Evolutionary conservation across 2,113 vertebrate genomes (phyloP), one percentile per base, ranked within the genome.

Genomic region (Xenotilapia leptura): DNA sequence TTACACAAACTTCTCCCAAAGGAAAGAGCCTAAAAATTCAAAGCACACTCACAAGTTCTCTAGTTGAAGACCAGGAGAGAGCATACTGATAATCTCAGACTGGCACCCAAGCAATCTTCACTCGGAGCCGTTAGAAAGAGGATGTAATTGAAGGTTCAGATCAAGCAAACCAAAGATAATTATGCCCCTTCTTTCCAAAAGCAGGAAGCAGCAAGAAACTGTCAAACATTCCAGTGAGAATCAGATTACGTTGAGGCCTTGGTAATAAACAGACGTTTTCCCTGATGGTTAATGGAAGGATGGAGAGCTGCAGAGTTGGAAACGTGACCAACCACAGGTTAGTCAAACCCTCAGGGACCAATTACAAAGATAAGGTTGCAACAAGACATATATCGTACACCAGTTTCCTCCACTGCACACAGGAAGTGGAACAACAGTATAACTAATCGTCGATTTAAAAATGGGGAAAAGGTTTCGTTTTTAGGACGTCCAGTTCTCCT

Each of bases 291-390:
- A 70, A 60, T 51, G 9, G 62, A 56, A 60, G 80, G 51, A 60
- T 10, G 2, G 75, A 82, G 85, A 54, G 49, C 80, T 82, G 83
- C 40, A 42, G 79, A 84, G 80, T 23, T 58, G 82, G 75, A 90
- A 93, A 94, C 93, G 91, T 94, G 94, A 95, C 93, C 87, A 75
- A 88, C 89, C 68, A 84, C 90, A 91, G 88, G 93, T 94, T 92
- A 83, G 86, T 90, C 89, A 85, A 93, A 91, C 91, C 91, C 92
- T 51, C 70, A 4, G 89, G 90, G 92, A 88, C 83, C 92, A 80
- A 93, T 93, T 93, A 91, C 84, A 85, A 87, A 93, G 94, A 93
- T 94, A 93, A 94, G 73, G 83, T 94, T 95, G 89, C 85, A 90
- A 42, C 56, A 17, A 70, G 80, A 85, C 58, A 86, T 83, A 91